These are phyloP conservation scores for Holothuria leucospilota DNA, from an alignment of 53 echinoderm and acorn worm species.

Conservation along the genomic window DNA sequence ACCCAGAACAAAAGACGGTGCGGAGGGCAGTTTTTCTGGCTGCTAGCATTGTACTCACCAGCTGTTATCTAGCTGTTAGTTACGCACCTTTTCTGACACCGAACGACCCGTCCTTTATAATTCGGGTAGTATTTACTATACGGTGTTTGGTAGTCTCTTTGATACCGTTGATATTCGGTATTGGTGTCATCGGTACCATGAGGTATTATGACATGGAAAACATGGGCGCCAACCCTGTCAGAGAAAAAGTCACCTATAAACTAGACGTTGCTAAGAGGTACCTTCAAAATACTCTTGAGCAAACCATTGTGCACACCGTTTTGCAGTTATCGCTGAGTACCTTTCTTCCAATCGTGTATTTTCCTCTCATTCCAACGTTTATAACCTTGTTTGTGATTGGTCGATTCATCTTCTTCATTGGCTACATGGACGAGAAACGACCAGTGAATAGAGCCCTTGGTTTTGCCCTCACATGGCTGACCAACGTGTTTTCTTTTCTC, in stretches of 20 bases:
- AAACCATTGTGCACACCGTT: slow-evolving; percentile 22
- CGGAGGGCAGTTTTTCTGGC: too few species aligned
- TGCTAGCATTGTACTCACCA: too few species aligned
- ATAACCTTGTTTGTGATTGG: slow-evolving; percentile 29
- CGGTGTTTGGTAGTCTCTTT: slow-evolving; percentile 19
- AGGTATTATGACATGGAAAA: slow-evolving; percentile 23
- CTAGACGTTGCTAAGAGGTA: not conserved
- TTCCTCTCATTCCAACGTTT: slow-evolving; percentile 8
- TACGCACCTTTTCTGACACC: slow-evolving; percentile 12
- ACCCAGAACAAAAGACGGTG: too few species aligned
- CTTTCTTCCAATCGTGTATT: not conserved
- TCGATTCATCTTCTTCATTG: slow-evolving; percentile 16
- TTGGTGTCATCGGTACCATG: not conserved
- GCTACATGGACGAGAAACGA: slow-evolving; percentile 28
- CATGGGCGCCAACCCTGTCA: slow-evolving; percentile 25
- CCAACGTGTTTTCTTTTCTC: not conserved
- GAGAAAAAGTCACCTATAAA: not conserved
- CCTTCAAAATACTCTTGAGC: slow-evolving; percentile 45
- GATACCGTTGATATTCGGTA: slow-evolving; percentile 22
- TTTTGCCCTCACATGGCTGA: slow-evolving; percentile 3
- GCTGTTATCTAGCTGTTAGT: not conserved
- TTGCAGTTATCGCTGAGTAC: slow-evolving; percentile 23
- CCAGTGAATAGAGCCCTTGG: slow-evolving; percentile 12
- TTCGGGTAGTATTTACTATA: slow-evolving; percentile 14
- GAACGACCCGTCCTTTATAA: not conserved